phyloP scores from a whole-genome alignment of 2,888 invertebrate species.

The Andrena bucephala region DNA sequence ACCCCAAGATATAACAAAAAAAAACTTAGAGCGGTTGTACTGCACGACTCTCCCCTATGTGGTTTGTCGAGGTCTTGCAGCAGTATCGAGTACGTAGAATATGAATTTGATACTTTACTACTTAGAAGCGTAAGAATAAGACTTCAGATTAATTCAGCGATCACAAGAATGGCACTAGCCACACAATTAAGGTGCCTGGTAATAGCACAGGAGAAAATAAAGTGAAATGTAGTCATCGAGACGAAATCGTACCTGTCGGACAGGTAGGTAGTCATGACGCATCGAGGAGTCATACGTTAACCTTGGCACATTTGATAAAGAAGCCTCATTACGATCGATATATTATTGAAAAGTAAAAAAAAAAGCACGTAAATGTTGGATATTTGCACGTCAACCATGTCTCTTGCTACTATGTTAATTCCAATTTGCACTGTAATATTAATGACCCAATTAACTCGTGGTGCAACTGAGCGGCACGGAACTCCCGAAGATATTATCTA shows the following conservation, averaged over 20 bases:
- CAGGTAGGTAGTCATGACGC: conserved; percentile 40
- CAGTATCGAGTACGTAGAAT: too few species aligned
- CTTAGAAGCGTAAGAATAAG: too few species aligned
- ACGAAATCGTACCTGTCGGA: conserved; percentile 43
- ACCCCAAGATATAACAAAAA: too few species aligned
- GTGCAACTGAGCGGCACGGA: not conserved
- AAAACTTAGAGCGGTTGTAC: too few species aligned
- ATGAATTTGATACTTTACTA: too few species aligned
- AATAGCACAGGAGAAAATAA: not conserved
- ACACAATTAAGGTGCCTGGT: not conserved
- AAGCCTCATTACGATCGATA: conserved; percentile 29
- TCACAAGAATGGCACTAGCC: too few species aligned
- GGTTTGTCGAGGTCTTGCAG: too few species aligned
- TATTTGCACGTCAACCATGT: not conserved
- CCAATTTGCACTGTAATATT: not conserved
- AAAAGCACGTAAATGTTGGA: not conserved
- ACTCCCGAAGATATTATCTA: not conserved
- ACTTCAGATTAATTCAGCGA: too few species aligned
- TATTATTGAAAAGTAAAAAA: conserved; percentile 31
- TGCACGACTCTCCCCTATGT: too few species aligned
- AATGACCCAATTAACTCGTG: not conserved
- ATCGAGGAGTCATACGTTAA: conserved; percentile 17
- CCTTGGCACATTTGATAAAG: conserved; percentile 49
- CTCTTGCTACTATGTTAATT: not conserved
- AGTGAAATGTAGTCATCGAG: conserved; percentile 5